Conservation (phyloP, 2,797 vertebrate genomes). For the Xerus rutilus region DNA sequence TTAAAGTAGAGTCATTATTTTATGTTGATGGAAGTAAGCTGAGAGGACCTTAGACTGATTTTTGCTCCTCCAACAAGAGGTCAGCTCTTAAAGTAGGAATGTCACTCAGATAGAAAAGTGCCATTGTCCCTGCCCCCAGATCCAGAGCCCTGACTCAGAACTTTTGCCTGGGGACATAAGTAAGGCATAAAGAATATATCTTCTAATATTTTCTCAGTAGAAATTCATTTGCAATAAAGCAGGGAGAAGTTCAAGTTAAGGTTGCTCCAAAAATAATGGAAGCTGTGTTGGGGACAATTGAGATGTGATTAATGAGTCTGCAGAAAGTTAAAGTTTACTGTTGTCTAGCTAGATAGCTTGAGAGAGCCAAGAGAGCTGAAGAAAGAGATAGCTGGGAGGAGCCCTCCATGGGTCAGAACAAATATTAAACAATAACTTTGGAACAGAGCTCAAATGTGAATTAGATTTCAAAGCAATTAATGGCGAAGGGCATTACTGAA, state of each 20-base stretch:
- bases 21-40: background rate
- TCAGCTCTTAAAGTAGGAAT: conserved; percentile 2
- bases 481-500: background rate
- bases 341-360: conserved; percentile 9
- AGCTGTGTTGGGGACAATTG: background rate
- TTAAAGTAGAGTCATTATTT: background rate
- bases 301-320: conserved; percentile 3
- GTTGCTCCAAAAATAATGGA: background rate
- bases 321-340: background rate
- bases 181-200: background rate
- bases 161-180: conserved; percentile 13
- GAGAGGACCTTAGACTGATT: background rate
- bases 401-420: background rate
- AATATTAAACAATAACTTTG: conserved; percentile 19
- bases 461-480: background rate
- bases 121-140: background rate
- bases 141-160: background rate
- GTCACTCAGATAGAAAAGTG: conserved; percentile 4
- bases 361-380: background rate
- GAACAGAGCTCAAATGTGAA: background rate
- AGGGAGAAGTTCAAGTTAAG: background rate
- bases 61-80: background rate
- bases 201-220: background rate
- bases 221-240: conserved; percentile 27
- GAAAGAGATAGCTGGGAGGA: background rate